Evolutionary conservation across 30 jellyfish, hydroid and myxozoan species (phyloP).

Genomic region (Mastigias papua): DNA sequence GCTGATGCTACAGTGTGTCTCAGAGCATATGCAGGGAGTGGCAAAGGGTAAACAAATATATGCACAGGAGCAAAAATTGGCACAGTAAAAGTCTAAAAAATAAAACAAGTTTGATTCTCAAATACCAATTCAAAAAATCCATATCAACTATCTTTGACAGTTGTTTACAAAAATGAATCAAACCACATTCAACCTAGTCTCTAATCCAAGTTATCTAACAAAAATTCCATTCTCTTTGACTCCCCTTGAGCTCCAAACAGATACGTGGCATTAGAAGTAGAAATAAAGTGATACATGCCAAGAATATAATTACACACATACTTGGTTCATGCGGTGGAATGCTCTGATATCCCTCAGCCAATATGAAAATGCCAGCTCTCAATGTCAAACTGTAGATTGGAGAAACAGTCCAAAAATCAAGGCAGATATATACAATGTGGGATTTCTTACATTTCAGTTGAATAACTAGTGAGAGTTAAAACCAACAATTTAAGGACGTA

Average conservation of each 20-base stretch:
- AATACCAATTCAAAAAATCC: background rate
- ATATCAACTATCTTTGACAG: background rate
- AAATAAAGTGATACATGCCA: background rate
- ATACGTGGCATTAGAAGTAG: background rate
- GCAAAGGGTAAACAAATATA: background rate
- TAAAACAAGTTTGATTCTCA: background rate
- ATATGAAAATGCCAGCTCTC: slow-evolving; percentile 92
- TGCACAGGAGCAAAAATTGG: background rate
- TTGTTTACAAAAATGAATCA: background rate
- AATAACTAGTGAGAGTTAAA: too few relatives aligned
- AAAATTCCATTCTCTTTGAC: too few relatives aligned
- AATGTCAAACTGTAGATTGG: slow-evolving; percentile 50
- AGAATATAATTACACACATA: background rate
- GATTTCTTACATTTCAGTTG: too few relatives aligned
- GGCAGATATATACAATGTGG: too few relatives aligned
- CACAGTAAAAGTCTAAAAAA: background rate
- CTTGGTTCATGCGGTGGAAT: slow-evolving; percentile 95
- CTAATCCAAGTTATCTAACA: background rate
- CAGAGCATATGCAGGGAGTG: too few relatives aligned
- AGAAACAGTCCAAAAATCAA: background rate
- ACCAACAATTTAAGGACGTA: too few relatives aligned
- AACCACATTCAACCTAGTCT: too few relatives aligned
- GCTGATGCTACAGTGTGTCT: too few relatives aligned
- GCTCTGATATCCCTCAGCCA: slow-evolving; percentile 86
- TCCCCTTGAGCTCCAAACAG: background rate